Conservation (phyloP, 2,113 vertebrate genomes). For the Charadrius vociferus region DNA sequence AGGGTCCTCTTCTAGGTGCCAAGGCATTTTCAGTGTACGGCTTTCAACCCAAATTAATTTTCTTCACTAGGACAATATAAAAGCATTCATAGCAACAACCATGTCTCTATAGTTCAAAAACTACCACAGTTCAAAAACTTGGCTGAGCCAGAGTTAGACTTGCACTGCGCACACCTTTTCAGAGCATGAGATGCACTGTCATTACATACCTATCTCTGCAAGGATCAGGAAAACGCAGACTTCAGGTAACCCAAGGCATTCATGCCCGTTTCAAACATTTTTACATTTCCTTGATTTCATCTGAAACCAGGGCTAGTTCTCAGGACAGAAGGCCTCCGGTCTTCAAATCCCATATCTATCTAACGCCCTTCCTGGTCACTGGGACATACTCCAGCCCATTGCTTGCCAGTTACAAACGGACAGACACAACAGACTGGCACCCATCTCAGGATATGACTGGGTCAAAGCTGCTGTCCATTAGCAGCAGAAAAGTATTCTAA, state of each 20-base stretch:
- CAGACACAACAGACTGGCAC: not conserved
- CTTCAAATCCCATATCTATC: not conserved
- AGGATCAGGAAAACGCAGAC: not conserved
- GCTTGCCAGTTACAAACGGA: not conserved
- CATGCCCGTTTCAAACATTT: not conserved
- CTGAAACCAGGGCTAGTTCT: not conserved
- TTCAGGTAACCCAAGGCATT: not conserved
- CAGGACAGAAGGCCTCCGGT: not conserved
- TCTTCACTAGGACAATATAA: not conserved
- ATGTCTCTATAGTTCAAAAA: not conserved
- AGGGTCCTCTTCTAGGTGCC: not conserved
- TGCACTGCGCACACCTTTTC: not conserved
- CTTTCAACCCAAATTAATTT: not conserved
- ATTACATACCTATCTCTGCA: fast-evolving
- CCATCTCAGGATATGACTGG: not conserved
- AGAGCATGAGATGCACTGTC: not conserved
- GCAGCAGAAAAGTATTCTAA: not conserved
- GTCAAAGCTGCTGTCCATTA: not conserved
- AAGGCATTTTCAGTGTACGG: not conserved
- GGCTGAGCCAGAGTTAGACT: not conserved
- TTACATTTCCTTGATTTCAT: not conserved
- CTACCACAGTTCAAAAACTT: not conserved
- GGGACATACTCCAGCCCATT: not conserved
- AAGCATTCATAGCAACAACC: not conserved
- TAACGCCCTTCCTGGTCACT: not conserved